Conservation (phyloP, 2,797 vertebrate genomes). For the Phalloptychus januarius region DNA sequence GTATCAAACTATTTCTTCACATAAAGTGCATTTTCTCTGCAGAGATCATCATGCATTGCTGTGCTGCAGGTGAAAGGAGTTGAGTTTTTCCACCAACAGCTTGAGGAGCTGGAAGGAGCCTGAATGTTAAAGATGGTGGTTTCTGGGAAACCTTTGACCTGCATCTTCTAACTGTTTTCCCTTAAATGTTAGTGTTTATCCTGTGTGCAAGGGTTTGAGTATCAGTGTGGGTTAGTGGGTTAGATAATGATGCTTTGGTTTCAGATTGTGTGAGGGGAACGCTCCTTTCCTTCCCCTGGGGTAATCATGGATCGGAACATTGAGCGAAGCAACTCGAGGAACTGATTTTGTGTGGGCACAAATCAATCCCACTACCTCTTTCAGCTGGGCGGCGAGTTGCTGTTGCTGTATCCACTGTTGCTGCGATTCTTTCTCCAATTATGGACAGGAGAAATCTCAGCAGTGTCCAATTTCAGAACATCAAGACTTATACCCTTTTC, state of each 20-base stretch:
- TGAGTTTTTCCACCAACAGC: not conserved
- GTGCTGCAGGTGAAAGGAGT: not conserved
- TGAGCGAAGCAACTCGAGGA: slow-evolving; percentile 1
- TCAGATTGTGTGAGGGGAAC: not conserved
- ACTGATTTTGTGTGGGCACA: slow-evolving; percentile 9
- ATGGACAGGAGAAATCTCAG: not conserved
- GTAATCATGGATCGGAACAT: slow-evolving; percentile 5
- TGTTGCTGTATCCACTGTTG: not conserved
- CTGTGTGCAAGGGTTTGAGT: not conserved
- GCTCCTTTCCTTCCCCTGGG: not conserved
- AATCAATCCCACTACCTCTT: slow-evolving; percentile 9
- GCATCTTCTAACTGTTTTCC: not conserved
- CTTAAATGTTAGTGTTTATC: not conserved
- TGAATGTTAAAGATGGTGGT: not conserved
- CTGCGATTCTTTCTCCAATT: slow-evolving; percentile 2
- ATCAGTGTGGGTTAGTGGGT: not conserved
- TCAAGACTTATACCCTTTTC: not conserved
- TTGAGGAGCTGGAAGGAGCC: not conserved
- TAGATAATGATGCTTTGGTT: slow-evolving; percentile 18
- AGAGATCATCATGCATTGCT: not conserved
- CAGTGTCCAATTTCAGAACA: not conserved
- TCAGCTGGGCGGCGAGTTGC: not conserved
- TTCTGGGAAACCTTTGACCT: not conserved
- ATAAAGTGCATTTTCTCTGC: not conserved
- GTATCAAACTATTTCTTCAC: not conserved